These are phyloP conservation scores for Diceros bicornis DNA, from an alignment of 2,797 vertebrate species.

Conservation along the genomic window DNA sequence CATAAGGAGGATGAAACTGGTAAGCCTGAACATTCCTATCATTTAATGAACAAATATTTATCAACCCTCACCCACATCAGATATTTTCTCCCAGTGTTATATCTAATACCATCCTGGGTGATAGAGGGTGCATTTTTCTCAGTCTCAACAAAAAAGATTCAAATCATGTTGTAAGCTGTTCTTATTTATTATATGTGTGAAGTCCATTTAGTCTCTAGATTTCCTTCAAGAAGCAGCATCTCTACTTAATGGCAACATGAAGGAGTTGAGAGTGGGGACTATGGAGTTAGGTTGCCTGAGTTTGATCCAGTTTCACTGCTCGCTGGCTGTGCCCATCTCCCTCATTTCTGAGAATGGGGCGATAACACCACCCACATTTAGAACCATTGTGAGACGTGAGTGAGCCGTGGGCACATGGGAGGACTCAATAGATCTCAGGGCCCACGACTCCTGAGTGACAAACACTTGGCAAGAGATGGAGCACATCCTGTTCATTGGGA, in stretches of 20 bases:
- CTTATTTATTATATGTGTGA: not conserved
- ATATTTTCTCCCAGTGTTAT: not conserved
- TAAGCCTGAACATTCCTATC: not conserved
- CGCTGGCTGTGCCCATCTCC: not conserved
- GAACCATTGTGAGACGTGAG: not conserved
- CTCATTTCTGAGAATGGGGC: not conserved
- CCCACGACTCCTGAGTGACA: not conserved
- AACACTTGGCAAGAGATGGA: not conserved
- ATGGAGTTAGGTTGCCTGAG: too few relatives aligned
- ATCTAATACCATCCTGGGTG: not conserved
- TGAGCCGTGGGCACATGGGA: accelerated
- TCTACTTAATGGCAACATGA: not conserved
- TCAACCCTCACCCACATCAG: not conserved
- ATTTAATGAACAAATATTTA: not conserved
- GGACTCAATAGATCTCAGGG: accelerated
- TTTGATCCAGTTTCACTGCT: too few relatives aligned
- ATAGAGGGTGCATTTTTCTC: not conserved
- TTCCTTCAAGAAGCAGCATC: too few relatives aligned
- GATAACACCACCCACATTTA: not conserved
- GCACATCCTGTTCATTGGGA: accelerated
- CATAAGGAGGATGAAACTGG: accelerated
- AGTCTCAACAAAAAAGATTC: not conserved
- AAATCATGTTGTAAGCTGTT: not conserved
- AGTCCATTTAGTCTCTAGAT: not conserved
- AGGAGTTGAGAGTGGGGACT: not conserved